phyloP scores from a whole-genome alignment of 2,888 invertebrate genomes.

The Sphecodes monilicornis region DNA sequence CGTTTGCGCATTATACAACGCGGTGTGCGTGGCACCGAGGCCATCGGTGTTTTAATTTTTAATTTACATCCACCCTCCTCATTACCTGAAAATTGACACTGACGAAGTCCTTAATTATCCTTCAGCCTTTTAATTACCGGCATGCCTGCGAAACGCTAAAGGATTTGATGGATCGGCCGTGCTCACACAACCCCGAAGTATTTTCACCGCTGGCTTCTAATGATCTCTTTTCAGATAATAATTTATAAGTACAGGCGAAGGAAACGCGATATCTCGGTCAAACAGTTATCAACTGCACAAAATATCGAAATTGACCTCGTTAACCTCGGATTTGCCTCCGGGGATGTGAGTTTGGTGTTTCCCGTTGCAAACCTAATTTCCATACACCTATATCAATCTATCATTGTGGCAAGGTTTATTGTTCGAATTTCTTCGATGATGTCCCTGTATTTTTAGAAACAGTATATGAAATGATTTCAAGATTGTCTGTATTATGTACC shows the following conservation, averaged over 20 bases:
- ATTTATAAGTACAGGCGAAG: constrained; percentile 29
- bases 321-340: neutral
- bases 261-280: constrained; percentile 5
- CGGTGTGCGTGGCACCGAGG: neutral
- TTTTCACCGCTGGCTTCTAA: constrained; percentile 22
- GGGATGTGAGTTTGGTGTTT: neutral
- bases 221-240: constrained; percentile 39
- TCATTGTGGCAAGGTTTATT: neutral
- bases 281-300: neutral
- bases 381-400: neutral
- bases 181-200: neutral
- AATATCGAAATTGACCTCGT: neutral
- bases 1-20: constrained; percentile 22
- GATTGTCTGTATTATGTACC: neutral
- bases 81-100: constrained; percentile 61
- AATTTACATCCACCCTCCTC: constrained; percentile 54
- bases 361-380: neutral
- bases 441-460: no score
- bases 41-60: constrained; percentile 51
- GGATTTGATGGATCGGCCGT: constrained; percentile 39
- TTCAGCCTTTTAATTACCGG: constrained; percentile 55
- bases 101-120: constrained; percentile 53
- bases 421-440: neutral
- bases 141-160: constrained; percentile 27
- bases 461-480: neutral